Base-by-base conservation (phyloP, 2,113 vertebrate genomes). In the Callipepla californica region DNA sequence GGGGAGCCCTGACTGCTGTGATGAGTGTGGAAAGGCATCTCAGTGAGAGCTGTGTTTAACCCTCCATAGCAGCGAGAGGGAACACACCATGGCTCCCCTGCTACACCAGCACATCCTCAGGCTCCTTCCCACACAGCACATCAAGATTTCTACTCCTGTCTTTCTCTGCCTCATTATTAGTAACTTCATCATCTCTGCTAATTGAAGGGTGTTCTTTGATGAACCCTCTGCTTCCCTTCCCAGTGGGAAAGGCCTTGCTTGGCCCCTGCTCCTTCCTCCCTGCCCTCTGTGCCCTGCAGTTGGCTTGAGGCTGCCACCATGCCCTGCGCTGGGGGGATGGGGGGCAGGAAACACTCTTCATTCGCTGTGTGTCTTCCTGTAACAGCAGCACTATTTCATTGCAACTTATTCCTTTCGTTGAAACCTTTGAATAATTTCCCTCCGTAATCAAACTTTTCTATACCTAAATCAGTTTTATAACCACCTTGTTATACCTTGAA, bases 381-480 rank as follows among this genome's bases (percentile, higher is more conserved):
- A 93, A 74, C 53, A 85, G 50, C 50, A 59, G 36, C 72, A 68
- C 81, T 94, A 94, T 95, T 96, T 92, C 78, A 70, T 69, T 45
- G 66, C 50, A 69, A 72, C 91, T 88, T 92, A 85, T 75, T 94
- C 78, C 80, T 91, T 85, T 83, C 86, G 68, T 91, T 89, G 92
- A 86, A 76, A 83, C 66, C 86, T 86, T 62, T 0, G 6, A 93
- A 92, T 93, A 95, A 96, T 96, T 96, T 84, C 84, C 76, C 72
- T 85, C 80, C 85, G 84, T 95, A 95, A 97, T 97, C 95, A 96
- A 93, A 96, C 95, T 92, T 94, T 88, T 75, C 92, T 77, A 80
- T 74, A 85, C 86, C 38, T 97, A 97, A 97, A 97, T 97, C 96
- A 95, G 77, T 92, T 93, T 95, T 95, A 96, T 74, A 96, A 95